phyloP scores from a whole-genome alignment of 2,113 vertebrate genomes.

The Alethe castanea region DNA sequence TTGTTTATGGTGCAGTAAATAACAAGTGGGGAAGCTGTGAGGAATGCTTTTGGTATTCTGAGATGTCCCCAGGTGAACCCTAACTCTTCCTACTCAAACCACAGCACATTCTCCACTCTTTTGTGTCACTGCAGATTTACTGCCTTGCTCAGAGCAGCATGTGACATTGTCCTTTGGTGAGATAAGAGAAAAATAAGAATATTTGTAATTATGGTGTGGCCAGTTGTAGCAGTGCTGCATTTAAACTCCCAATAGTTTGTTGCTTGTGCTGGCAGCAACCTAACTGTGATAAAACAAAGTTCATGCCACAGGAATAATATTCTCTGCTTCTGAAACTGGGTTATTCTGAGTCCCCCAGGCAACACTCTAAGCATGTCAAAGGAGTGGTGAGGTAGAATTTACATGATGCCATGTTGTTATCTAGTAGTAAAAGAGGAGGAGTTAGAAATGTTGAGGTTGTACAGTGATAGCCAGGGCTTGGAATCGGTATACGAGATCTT shows the following conservation, averaged over 20 bases:
- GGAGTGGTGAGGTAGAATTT: not conserved
- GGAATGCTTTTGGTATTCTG: not conserved
- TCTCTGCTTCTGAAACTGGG: not conserved
- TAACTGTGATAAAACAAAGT: not conserved
- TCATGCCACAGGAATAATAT: not conserved
- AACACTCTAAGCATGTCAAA: not conserved
- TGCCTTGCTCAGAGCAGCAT: not conserved
- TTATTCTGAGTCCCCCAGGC: not conserved
- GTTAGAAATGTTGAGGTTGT: not conserved
- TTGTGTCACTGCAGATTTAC: not conserved
- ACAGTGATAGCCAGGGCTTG: not conserved
- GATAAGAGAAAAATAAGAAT: not conserved
- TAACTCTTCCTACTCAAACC: not conserved
- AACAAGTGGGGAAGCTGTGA: not conserved
- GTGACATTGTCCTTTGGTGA: not conserved
- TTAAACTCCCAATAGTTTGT: not conserved
- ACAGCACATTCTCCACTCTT: not conserved
- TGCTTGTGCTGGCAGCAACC: not conserved
- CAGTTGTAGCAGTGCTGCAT: not conserved
- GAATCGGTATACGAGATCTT: not conserved
- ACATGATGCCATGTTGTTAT: rapidly evolving
- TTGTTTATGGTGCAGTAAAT: not conserved
- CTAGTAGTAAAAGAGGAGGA: not conserved
- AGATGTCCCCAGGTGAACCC: not conserved
- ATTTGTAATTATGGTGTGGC: not conserved